Percentiles rank a stretch among this genome's conserved stretches.
Conservation (phyloP, 53 echinoderm and acorn worm genomes). For the Astropecten irregularis region DNA sequence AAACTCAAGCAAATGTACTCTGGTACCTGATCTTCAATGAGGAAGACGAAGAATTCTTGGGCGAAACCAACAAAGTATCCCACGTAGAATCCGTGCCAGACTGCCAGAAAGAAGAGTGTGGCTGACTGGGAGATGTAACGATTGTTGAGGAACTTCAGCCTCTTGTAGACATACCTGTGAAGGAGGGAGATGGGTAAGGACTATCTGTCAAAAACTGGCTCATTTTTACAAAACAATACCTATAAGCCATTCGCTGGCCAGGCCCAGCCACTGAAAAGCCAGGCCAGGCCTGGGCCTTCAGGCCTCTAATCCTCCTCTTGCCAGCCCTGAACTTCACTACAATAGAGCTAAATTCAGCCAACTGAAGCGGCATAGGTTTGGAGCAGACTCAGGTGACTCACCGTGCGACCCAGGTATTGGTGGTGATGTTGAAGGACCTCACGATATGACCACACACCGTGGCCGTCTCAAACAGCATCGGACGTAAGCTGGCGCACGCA, state of each 20-base stretch:
- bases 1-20: neutral
- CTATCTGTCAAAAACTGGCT: too few relatives aligned
- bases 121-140: conserved; percentile 58
- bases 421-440: conserved; percentile 67
- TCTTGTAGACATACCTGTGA: conserved; percentile 72
- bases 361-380: too few relatives aligned
- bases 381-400: too few relatives aligned
- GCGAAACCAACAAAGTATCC: conserved; percentile 74
- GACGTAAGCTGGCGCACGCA: conserved; percentile 45
- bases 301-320: too few relatives aligned
- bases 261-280: too few relatives aligned
- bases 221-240: too few relatives aligned
- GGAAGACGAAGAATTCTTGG: conserved; percentile 65
- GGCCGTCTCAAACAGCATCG: conserved; percentile 59
- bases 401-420: conserved; percentile 65
- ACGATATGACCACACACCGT: conserved; percentile 44
- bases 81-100: conserved; percentile 77
- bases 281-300: too few relatives aligned
- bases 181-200: too few relatives aligned
- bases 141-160: conserved; percentile 70
- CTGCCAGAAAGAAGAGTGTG: conserved; percentile 72
- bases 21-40: conserved; percentile 59
- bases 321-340: too few relatives aligned
- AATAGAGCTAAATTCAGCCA: too few relatives aligned
- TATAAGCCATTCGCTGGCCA: too few relatives aligned